Conservation (phyloP, 2,797 vertebrate genomes). For the Thaleichthys pacificus region DNA sequence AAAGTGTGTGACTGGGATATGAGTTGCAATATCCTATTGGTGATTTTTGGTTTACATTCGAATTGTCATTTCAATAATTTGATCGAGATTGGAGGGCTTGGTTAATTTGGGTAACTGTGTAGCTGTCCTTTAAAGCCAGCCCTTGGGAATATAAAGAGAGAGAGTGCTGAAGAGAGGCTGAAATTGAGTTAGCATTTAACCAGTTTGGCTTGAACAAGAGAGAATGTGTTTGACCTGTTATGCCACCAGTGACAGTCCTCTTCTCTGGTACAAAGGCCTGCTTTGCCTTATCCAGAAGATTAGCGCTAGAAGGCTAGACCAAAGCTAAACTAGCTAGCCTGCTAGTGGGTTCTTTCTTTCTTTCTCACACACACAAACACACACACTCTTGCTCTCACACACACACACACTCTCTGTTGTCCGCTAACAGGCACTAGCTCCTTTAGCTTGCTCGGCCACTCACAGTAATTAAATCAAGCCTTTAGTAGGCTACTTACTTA, state of each 20-base stretch:
- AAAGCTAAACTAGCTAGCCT: constrained; percentile 76
- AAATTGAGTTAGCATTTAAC: constrained; percentile 61
- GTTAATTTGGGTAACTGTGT: too few species aligned
- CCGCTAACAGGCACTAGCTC: constrained; percentile 84
- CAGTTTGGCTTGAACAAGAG: constrained; percentile 79
- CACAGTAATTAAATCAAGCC: constrained; percentile 98
- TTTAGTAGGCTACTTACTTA: constrained; percentile 83
- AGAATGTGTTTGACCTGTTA: constrained; percentile 75
- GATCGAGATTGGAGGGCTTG: too few species aligned
- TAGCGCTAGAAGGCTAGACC: constrained; percentile 72
- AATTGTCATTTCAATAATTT: neutral
- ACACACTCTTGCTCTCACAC: too few species aligned
- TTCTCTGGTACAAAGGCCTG: constrained; percentile 73
- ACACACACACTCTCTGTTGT: constrained; percentile 44
- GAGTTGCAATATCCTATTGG: neutral
- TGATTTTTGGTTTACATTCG: neutral
- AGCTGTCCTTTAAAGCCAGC: neutral
- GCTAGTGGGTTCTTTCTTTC: constrained; percentile 26
- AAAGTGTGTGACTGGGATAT: neutral
- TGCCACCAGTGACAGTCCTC: constrained; percentile 70
- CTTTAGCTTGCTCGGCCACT: constrained; percentile 82
- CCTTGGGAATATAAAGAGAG: neutral
- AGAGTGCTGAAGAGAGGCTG: constrained; percentile 8
- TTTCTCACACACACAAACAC: constrained; percentile 56
- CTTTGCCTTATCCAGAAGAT: constrained; percentile 64